Evolutionary conservation across 2,113 vertebrate species (phyloP).

Genomic region (Anguilla japonica): DNA sequence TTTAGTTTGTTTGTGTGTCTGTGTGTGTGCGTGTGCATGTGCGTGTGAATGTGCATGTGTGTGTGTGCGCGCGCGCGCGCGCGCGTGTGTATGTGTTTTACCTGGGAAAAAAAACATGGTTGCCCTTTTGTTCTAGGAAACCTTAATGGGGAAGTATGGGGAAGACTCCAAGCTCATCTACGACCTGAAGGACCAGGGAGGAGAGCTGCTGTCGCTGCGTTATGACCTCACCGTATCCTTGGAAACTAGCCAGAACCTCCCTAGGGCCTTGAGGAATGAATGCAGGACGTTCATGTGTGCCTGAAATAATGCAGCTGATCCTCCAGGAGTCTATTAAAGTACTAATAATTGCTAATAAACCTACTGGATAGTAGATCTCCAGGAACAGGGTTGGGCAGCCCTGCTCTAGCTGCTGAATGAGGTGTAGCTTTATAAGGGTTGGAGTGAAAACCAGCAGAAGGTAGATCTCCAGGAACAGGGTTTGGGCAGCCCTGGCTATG

Average conservation of each 20-base stretch:
- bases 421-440: too few species aligned
- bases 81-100: neutral
- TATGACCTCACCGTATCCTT: slow-evolving; percentile 98
- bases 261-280: neutral
- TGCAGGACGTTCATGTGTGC: neutral
- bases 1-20: too few species aligned
- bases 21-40: too few species aligned
- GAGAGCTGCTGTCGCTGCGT: slow-evolving; percentile 91
- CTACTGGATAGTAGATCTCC: too few species aligned
- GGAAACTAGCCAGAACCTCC: neutral
- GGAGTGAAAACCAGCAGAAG: too few species aligned
- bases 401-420: too few species aligned
- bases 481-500: too few species aligned
- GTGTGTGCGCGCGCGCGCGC: too few species aligned
- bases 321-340: neutral
- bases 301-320: neutral
- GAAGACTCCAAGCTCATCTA: slow-evolving; percentile 99
- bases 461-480: too few species aligned
- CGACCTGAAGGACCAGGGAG: slow-evolving; percentile 95
- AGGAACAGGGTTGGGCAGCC: too few species aligned
- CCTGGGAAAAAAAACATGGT: neutral
- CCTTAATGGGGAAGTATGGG: slow-evolving; percentile 90
- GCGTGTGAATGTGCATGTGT: too few species aligned
- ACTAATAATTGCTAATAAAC: too few species aligned
- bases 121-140: slow-evolving; percentile 77